Base-by-base conservation (phyloP, 2,888 invertebrate genomes). In the Merodon equestris region DNA sequence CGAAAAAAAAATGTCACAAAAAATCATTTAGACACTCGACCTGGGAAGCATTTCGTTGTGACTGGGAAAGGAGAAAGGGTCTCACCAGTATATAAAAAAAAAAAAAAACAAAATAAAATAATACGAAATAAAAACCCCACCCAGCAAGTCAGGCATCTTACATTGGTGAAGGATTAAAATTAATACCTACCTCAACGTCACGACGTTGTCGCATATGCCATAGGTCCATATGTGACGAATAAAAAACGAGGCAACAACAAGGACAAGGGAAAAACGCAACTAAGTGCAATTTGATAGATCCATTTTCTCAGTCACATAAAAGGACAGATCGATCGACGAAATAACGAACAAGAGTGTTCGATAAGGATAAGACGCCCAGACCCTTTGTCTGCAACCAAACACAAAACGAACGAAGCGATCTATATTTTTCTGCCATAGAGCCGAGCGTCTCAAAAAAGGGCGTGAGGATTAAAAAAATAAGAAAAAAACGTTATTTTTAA, bases 221-320 rank as follows among this genome's bases (percentile, higher is more conserved):
- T 40, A 27, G 47, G 42, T 51, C 40, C 38, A 36, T 57, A 53
- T 45, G 14, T 66, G n/a, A 13, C 27, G 7, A 27, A 42, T 50
- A 18, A 13, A 14, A 14, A 17, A 27, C 2, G 38, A 45, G 15
- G 60, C 48, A 42, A 47, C 51, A 50, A n/a, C 15, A 51, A 53
- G 47, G 7, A 27, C 27, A n/a, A n/a, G n/a, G n/a, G n/a, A n/a
- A n/a, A n/a, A n/a, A 27, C 27, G 27, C 27, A 50, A 17, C 68
- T 68, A 68, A 79, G 77, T 79, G 77, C 77, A 79, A 79, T 79
- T 79, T 79, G 73, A 79, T 79, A 63, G 77, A 79, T 68, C 68
- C 63, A 73, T 67, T 73, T 72, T 68, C 68, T 57, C 58, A 68
- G 73, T 79, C 73, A 79, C 27, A 27, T 27, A 4, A 7, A 68